phyloP scores from a whole-genome alignment of 2,113 vertebrate species.

The Geothlypis trichas region DNA sequence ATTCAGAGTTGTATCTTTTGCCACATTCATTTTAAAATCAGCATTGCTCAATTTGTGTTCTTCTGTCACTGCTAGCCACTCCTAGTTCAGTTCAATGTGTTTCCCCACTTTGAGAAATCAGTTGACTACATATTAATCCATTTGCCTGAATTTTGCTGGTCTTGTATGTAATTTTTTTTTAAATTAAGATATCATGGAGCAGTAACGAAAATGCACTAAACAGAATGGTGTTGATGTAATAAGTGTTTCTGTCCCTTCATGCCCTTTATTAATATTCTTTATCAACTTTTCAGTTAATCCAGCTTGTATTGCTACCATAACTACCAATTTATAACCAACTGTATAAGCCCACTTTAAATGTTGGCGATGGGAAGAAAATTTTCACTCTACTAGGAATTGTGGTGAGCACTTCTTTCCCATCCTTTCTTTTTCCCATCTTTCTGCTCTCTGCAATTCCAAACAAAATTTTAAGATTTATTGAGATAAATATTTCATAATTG shows the following conservation, averaged over 20 bases:
- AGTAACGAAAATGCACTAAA: neutral
- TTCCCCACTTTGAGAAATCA: neutral
- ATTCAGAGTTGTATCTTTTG: neutral
- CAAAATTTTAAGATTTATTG: neutral
- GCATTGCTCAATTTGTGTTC: neutral
- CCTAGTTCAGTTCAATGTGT: neutral
- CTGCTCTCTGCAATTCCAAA: neutral
- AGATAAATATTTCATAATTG: neutral
- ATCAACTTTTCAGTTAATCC: neutral
- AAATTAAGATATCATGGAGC: neutral
- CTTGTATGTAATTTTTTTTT: neutral
- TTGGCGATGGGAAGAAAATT: neutral
- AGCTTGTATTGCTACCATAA: neutral
- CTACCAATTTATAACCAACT: neutral
- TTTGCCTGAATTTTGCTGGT: neutral
- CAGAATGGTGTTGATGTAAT: neutral
- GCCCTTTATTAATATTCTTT: neutral
- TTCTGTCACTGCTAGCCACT: neutral
- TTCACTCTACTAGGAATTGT: neutral
- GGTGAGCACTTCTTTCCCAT: neutral
- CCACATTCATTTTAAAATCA: neutral
- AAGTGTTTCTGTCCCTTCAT: neutral
- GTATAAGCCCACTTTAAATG: neutral
- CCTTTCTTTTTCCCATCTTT: neutral
- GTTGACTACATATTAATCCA: neutral